A percentile compares a stretch with the other conserved stretches of the same genome.
These are phyloP conservation scores for Ptiloglossa arizonensis DNA, from an alignment of 1,140 invertebrate species.

Conservation along the genomic window DNA sequence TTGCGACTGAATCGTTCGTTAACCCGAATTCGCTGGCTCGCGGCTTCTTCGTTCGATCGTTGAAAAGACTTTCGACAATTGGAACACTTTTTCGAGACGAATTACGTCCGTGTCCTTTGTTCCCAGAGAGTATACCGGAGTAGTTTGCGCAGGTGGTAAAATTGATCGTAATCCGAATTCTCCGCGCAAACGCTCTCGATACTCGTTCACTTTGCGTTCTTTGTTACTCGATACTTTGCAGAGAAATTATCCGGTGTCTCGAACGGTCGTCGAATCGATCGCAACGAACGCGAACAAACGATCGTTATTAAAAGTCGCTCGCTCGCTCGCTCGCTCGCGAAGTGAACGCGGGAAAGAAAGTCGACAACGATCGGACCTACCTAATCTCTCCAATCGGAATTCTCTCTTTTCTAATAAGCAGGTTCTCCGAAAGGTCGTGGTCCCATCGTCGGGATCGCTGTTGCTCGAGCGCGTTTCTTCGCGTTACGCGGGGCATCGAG, in stretches of 20 bases:
- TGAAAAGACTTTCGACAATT: too few relatives aligned
- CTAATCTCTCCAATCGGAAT: constrained; percentile 30
- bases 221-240: neutral
- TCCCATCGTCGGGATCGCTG: neutral
- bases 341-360: constrained; percentile 22
- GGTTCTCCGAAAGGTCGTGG: constrained; percentile 12
- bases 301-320: neutral
- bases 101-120: too few relatives aligned
- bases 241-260: too few relatives aligned
- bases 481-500: neutral
- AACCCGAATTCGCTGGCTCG: neutral
- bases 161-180: too few relatives aligned
- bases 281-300: too few relatives aligned
- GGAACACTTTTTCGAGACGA: too few relatives aligned
- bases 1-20: neutral
- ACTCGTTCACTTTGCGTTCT: neutral
- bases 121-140: too few relatives aligned
- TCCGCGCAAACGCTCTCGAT: too few relatives aligned
- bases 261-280: too few relatives aligned
- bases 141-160: too few relatives aligned
- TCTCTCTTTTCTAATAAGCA: constrained; percentile 26
- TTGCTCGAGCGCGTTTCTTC: neutral
- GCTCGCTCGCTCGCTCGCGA: too few relatives aligned
- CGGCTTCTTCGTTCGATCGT: neutral
- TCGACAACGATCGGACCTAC: constrained; percentile 16